Evolutionary conservation across 64 coral and sea anemone species (phyloP).

Genomic region (Actinia equina): DNA sequence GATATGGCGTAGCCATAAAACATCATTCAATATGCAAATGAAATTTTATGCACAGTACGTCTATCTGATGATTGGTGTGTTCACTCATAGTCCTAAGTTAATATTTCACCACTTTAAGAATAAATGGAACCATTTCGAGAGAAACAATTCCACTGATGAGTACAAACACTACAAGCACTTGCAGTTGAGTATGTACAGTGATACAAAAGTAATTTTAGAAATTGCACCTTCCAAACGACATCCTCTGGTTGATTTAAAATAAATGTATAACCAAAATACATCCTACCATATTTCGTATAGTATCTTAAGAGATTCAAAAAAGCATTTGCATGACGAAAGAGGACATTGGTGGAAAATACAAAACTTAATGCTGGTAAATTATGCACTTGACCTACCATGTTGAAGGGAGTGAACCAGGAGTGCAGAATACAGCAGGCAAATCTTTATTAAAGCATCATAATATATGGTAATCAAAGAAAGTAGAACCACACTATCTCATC

Average conservation of each 20-base stretch:
- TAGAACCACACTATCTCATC: too few relatives aligned
- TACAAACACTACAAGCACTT: neutral
- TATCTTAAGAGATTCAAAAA: too few relatives aligned
- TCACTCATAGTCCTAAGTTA: neutral
- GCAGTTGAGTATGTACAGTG: neutral
- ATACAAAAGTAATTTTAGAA: neutral
- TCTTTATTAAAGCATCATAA: neutral
- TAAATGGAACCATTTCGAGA: neutral
- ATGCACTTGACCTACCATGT: neutral
- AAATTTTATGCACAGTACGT: neutral
- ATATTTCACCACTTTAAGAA: slow-evolving; percentile 8
- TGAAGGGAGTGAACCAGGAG: neutral
- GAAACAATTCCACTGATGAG: neutral
- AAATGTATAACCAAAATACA: too few relatives aligned
- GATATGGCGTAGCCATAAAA: neutral
- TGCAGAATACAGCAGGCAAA: neutral
- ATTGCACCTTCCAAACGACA: too few relatives aligned
- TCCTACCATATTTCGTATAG: too few relatives aligned
- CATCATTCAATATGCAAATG: neutral
- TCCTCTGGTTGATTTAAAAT: too few relatives aligned
- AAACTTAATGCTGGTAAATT: neutral
- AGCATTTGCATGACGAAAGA: too few relatives aligned
- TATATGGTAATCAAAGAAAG: neutral
- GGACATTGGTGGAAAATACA: neutral
- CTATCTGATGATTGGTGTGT: neutral